Evolutionary conservation across 35 echinoderm and acorn worm genomes (phyloP).

Genomic region (Ophioderma brevispina): DNA sequence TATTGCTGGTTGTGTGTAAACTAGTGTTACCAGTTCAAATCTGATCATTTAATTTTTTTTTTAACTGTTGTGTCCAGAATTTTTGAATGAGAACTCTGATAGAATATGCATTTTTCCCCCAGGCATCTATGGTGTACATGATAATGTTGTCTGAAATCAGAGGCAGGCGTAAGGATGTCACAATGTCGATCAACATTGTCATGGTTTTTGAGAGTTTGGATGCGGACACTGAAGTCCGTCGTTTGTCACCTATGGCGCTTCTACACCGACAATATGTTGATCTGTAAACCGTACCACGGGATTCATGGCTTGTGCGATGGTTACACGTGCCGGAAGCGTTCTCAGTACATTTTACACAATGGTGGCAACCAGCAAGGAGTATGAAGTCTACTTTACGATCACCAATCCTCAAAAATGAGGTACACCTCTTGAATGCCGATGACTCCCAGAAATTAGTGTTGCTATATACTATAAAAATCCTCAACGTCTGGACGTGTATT

Average conservation of each 20-base stretch:
- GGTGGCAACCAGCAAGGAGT: constrained; percentile 67
- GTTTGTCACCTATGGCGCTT: constrained; percentile 77
- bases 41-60: too few relatives aligned
- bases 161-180: constrained; percentile 81
- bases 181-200: constrained; percentile 81
- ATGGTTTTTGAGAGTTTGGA: constrained; percentile 97
- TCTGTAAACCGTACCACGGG: constrained; percentile 87
- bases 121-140: too few relatives aligned
- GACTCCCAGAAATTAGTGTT: constrained; percentile 57
- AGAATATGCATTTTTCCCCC: too few relatives aligned
- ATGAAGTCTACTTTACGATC: constrained; percentile 83
- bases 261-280: constrained; percentile 65
- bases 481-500: constrained; percentile 87
- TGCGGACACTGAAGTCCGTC: constrained; percentile 84
- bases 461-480: constrained; percentile 88
- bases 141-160: too few relatives aligned
- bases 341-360: constrained; percentile 94
- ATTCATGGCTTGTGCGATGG: constrained; percentile 93
- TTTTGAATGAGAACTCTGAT: too few relatives aligned
- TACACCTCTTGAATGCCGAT: constrained; percentile 74
- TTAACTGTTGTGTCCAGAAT: too few relatives aligned
- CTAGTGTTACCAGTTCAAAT: too few relatives aligned
- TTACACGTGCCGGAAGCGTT: constrained; percentile 94
- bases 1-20: too few relatives aligned
- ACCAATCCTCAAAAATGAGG: constrained; percentile 83